Percentiles rank a stretch among this genome's conserved stretches.
phyloP scores from a whole-genome alignment of 1,140 invertebrate genomes.

The Drosophila ambigua region DNA sequence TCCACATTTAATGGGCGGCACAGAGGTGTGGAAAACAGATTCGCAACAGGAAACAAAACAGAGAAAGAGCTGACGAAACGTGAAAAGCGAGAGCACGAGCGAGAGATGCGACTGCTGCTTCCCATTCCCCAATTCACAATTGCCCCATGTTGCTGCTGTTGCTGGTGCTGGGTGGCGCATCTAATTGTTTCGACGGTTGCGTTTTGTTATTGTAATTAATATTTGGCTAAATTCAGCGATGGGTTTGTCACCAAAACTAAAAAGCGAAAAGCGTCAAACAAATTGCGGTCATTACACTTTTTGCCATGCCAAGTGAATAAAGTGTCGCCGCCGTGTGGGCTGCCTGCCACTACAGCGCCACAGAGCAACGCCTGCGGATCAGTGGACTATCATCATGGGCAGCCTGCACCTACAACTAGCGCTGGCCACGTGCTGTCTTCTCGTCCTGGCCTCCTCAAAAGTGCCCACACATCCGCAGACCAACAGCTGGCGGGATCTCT shows the following conservation, averaged over 20 bases:
- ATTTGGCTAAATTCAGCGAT: slow-evolving; percentile 58
- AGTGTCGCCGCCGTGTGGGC: slow-evolving; percentile 52
- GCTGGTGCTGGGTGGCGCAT: slow-evolving; percentile 61
- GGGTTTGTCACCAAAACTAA: slow-evolving; percentile 50
- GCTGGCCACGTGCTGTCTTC: slow-evolving; percentile 8
- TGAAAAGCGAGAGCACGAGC: slow-evolving; percentile 36
- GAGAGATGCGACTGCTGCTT: slow-evolving; percentile 31
- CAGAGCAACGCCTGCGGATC: slow-evolving; percentile 53
- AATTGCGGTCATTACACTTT: slow-evolving; percentile 83
- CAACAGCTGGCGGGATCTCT: slow-evolving; percentile 68
- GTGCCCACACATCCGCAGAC: slow-evolving; percentile 41
- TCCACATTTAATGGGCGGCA: slow-evolving; percentile 66
- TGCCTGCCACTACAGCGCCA: slow-evolving; percentile 45
- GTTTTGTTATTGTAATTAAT: slow-evolving; percentile 81
- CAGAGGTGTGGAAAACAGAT: slow-evolving; percentile 59
- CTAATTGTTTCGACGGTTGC: slow-evolving; percentile 71
- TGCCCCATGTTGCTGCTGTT: not conserved
- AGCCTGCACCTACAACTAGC: slow-evolving; percentile 4
- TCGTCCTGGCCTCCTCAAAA: slow-evolving; percentile 50
- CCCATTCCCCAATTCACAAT: slow-evolving; percentile 19
- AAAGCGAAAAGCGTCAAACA: slow-evolving; percentile 68
- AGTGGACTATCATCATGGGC: slow-evolving; percentile 14
- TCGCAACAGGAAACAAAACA: slow-evolving; percentile 68
- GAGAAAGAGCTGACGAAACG: slow-evolving; percentile 36
- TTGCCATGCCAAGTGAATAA: slow-evolving; percentile 59